phyloP scores from a whole-genome alignment of 2,113 vertebrate genomes.

The Noturus placidus region DNA sequence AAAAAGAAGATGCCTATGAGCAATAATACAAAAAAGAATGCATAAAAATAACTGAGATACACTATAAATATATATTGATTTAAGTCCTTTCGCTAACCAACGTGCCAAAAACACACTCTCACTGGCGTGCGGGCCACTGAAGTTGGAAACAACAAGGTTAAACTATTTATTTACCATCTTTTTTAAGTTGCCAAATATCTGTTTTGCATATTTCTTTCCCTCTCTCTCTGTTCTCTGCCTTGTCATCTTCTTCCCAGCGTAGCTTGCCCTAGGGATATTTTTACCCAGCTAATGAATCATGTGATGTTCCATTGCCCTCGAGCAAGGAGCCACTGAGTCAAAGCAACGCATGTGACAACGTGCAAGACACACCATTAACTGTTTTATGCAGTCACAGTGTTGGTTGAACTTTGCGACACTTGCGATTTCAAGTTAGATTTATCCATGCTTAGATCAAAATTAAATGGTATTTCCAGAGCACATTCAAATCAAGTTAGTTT shows the following conservation, averaged over 20 bases:
- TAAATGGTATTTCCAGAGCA: neutral
- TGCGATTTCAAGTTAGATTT: neutral
- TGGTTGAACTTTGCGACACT: neutral
- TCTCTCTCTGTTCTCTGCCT: slow-evolving; percentile 36
- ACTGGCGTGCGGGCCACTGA: neutral
- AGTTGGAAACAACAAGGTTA: neutral
- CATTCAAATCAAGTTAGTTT: neutral
- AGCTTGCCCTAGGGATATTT: slow-evolving; percentile 46
- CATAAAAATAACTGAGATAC: neutral
- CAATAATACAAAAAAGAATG: neutral
- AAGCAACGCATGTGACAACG: slow-evolving; percentile 39
- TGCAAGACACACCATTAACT: slow-evolving; percentile 29
- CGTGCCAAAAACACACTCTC: neutral
- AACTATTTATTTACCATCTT: neutral
- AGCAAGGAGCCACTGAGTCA: slow-evolving; percentile 51
- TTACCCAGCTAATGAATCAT: slow-evolving; percentile 50
- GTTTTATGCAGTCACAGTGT: neutral
- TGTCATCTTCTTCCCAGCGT: slow-evolving; percentile 37
- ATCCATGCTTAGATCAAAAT: neutral
- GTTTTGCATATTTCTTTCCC: slow-evolving; percentile 5
- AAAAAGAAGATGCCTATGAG: neutral
- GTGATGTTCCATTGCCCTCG: slow-evolving; percentile 47
- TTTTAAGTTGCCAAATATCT: neutral
- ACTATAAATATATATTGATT: neutral
- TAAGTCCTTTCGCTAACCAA: neutral